phyloP scores from a whole-genome alignment of 2,888 invertebrate genomes.

The Dilophus febrilis region DNA sequence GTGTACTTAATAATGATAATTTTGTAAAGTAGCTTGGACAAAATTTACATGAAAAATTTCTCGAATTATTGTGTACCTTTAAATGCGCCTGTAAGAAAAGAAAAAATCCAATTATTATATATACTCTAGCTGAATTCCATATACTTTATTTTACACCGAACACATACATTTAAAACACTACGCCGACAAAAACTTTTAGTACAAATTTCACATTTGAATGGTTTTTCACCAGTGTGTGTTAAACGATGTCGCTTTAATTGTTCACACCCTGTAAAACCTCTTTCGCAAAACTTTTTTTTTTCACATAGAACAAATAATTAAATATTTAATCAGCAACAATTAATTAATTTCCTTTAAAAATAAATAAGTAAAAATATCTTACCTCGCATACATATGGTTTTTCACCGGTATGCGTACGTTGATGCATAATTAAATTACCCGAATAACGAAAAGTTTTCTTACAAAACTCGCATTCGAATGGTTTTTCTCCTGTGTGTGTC shows the following conservation, averaged over 20 bases:
- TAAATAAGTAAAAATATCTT: neutral
- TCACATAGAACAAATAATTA: too few species aligned
- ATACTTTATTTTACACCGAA: neutral
- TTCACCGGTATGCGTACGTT: conserved; percentile 22
- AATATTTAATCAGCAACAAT: neutral
- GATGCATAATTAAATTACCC: conserved; percentile 26
- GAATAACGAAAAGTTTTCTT: conserved; percentile 24
- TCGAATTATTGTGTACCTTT: too few species aligned
- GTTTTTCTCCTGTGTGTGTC: conserved; percentile 27
- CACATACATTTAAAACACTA: conserved; percentile 12
- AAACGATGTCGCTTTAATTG: conserved; percentile 25
- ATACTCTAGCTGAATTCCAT: too few species aligned
- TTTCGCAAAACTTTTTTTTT: conserved; percentile 22
- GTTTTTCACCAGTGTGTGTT: conserved; percentile 21
- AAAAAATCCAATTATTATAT: too few species aligned
- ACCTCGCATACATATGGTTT: conserved; percentile 22
- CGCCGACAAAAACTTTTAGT: conserved; percentile 16
- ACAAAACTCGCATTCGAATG: conserved; percentile 23
- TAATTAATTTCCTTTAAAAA: neutral
- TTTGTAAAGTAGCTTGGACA: too few species aligned
- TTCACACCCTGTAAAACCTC: conserved; percentile 24
- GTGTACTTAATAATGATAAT: too few species aligned
- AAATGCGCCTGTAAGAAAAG: too few species aligned
- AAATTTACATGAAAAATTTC: too few species aligned
- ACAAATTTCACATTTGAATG: conserved; percentile 13